A percentile compares a stretch with the other conserved stretches of the same genome.
Evolutionary conservation across 2,888 invertebrate species (phyloP).

Genomic region (Lasioglossum pauxillum): DNA sequence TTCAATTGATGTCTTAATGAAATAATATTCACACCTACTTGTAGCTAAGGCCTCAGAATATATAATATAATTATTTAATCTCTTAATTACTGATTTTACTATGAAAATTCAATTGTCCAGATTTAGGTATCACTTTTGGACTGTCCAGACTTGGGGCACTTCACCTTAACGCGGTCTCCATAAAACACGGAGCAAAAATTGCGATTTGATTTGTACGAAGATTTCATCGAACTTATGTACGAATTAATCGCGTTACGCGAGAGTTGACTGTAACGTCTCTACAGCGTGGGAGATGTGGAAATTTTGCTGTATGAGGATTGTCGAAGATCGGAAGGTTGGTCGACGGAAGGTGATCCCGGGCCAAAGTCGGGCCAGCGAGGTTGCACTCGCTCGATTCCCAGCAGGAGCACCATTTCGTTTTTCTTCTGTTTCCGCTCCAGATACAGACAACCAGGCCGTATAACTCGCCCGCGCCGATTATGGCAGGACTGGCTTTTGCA

Average conservation of each 20-base stretch:
- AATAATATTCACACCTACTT: too few species aligned
- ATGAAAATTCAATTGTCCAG: too few species aligned
- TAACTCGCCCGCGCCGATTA: conserved; percentile 73
- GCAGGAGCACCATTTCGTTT: conserved; percentile 75
- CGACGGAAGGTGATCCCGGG: neutral
- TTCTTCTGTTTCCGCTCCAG: conserved; percentile 82
- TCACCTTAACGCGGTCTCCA: too few species aligned
- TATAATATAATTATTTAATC: too few species aligned
- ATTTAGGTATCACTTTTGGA: too few species aligned
- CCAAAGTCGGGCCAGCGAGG: conserved; percentile 26
- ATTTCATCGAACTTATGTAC: too few species aligned
- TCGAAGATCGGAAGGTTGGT: neutral
- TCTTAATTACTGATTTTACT: too few species aligned
- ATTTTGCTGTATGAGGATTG: neutral
- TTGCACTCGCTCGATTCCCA: conserved; percentile 56
- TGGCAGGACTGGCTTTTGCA: conserved; percentile 71
- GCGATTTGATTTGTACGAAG: too few species aligned
- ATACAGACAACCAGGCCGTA: conserved; percentile 81
- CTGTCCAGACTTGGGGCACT: too few species aligned
- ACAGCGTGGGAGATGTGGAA: neutral
- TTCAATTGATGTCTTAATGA: too few species aligned
- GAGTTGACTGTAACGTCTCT: neutral
- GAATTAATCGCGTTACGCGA: too few species aligned
- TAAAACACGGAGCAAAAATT: neutral
- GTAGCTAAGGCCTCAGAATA: too few species aligned